Conservation (phyloP, 2,113 vertebrate species). For the Callochromis pleurospilus region DNA sequence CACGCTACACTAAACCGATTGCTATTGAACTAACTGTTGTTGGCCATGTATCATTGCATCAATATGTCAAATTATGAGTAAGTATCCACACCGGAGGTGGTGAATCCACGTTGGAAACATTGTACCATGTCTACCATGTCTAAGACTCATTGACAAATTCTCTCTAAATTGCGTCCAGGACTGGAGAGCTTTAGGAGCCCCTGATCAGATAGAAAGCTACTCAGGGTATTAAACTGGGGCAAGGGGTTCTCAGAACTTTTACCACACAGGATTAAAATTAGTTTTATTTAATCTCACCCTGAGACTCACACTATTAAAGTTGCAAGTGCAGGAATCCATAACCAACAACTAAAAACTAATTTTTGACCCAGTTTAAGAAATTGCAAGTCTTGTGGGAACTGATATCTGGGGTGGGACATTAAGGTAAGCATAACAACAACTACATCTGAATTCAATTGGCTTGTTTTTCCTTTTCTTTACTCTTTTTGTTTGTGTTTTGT, state of each 20-base stretch:
- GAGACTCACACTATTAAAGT: constrained; percentile 10
- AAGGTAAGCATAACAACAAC: background rate
- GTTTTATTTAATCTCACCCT: constrained; percentile 39
- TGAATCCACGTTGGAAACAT: background rate
- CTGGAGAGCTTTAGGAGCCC: constrained; percentile 14
- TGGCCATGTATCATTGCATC: background rate
- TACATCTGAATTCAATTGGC: background rate
- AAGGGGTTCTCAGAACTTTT: constrained; percentile 35
- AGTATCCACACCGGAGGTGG: background rate
- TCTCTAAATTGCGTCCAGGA: constrained; percentile 33
- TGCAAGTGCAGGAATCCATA: background rate
- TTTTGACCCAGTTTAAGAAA: constrained; percentile 3
- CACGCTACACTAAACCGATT: background rate
- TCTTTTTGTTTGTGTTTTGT: background rate
- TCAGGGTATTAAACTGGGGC: constrained; percentile 55
- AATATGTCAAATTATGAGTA: background rate
- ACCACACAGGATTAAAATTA: constrained; percentile 46
- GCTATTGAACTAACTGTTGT: background rate
- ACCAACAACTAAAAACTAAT: background rate
- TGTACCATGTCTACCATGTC: background rate
- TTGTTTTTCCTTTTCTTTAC: background rate
- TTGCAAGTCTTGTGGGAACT: background rate
- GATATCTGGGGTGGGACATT: background rate
- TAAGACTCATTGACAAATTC: constrained; percentile 8
- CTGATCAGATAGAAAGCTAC: constrained; percentile 51